Evolutionary conservation across 2,797 vertebrate species (phyloP), one percentile per base, ranked within the genome.

Genomic region (Myotis findleyi): DNA sequence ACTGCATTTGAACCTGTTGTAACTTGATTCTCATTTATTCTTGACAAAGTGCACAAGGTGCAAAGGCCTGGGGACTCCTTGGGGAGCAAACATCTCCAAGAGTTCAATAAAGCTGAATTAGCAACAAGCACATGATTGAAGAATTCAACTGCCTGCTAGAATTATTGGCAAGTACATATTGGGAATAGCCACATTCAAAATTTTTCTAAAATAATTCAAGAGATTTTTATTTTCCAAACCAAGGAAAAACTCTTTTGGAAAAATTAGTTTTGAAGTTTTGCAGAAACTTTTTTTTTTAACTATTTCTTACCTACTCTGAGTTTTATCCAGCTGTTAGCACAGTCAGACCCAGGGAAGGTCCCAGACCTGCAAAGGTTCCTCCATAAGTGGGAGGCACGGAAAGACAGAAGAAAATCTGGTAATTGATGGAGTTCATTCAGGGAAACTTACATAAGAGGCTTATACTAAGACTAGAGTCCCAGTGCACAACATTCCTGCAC

Each of bases 151-250:
- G 30, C 38, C 53, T n/a, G 12, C 7, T 25, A 17, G 7, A 13
- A 44, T 59, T 5, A 25, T 88, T 89, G 25, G n/a, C 10, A 92
- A 62, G 36, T 44, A 38, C 44, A 20, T 69, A 18, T 21, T 87
- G 17, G 30, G 7, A 94, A 66, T 4, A 7, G 14, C n/a, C 14
- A 21, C 13, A 44, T 51, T 85, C 17, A 68, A 89, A 64, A n/a
- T 44, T 87, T n/a, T 96, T 73, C n/a, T 73, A 38, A 91, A 94
- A 73, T 82, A 79, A 49, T 59, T 88, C 76, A 23, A 80, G 44
- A 57, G 33, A 27, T 47, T 55, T 68, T 18, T 55, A 49, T 79
- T 79, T 36, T 73, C 4, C 7, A 69, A 92, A 38, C 59, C 13
- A 94, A 47, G 17, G 53, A 81, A 64, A 89, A 41, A 21, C 57